Conservation (phyloP, 2,888 invertebrate genomes). For the Torymus aiolomorphi region DNA sequence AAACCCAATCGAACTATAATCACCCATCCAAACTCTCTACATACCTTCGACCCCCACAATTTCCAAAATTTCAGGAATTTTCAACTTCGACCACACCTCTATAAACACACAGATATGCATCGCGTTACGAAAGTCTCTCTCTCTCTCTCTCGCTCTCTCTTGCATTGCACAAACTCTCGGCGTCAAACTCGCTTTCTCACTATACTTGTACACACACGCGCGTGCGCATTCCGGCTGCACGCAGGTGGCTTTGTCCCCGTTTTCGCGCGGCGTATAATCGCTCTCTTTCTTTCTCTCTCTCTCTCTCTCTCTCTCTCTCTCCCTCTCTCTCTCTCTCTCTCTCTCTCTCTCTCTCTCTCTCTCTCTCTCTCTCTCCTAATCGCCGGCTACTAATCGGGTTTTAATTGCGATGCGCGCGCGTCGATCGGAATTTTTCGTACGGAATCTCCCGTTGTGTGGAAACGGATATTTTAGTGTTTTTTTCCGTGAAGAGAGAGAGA, state of each 20-base stretch:
- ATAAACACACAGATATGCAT: neutral
- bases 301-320: too few species aligned
- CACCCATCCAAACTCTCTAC: too few species aligned
- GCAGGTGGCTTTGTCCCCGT: constrained; percentile 52
- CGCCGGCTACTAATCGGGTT: too few species aligned
- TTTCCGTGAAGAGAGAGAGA: neutral
- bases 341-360: constrained; percentile 2
- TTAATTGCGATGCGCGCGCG: too few species aligned
- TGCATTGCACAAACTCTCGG: constrained; percentile 28
- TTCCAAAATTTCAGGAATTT: too few species aligned
- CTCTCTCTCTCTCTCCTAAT: neutral
- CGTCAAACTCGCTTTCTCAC: constrained; percentile 53
- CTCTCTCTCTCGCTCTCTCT: neutral
- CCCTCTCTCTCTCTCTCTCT: constrained; percentile 1
- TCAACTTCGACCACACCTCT: neutral
- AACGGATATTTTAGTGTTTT: too few species aligned
- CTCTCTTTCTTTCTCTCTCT: neutral
- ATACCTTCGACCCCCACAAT: too few species aligned
- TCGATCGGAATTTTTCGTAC: too few species aligned
- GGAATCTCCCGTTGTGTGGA: neutral
- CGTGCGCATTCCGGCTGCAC: too few species aligned
- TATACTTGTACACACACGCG: constrained; percentile 6
- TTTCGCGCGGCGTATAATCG: constrained; percentile 15
- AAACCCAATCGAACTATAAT: too few species aligned
- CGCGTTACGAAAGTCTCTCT: constrained; percentile 31